phyloP scores from a whole-genome alignment of 2,797 vertebrate genomes.

The Fratercula arctica region DNA sequence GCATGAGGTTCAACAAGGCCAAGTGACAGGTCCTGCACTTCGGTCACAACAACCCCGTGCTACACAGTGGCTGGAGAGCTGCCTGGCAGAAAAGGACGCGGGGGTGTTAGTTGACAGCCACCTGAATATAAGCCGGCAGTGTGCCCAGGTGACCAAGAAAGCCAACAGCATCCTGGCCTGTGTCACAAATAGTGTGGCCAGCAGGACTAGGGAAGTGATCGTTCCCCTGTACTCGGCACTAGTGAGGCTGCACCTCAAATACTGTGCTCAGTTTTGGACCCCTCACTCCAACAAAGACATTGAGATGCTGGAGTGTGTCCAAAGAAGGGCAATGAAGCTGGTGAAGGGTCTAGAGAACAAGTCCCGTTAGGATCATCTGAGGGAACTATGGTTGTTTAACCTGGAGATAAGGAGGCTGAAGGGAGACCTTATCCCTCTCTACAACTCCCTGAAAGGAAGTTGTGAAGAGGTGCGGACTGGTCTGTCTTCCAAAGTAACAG shows the following conservation, averaged over 20 bases:
- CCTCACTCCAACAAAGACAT: neutral
- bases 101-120: accelerated
- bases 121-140: neutral
- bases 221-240: accelerated
- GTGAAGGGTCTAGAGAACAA: neutral
- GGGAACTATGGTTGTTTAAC: neutral
- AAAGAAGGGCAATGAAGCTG: neutral
- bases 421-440: neutral
- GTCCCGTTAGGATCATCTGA: neutral
- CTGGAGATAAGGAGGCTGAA: neutral
- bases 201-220: neutral
- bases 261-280: neutral
- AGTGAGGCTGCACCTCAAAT: accelerated
- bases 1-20: neutral
- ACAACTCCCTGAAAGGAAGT: neutral
- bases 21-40: accelerated
- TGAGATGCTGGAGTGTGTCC: neutral
- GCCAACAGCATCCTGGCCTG: neutral
- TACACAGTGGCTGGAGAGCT: neutral
- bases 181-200: neutral
- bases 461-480: neutral
- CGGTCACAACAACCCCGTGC: neutral
- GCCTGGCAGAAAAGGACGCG: accelerated
- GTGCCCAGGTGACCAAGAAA: neutral
- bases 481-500: neutral